These are phyloP conservation scores for Macrotus californicus DNA, from an alignment of 2,113 vertebrate genomes.

Conservation along the genomic window DNA sequence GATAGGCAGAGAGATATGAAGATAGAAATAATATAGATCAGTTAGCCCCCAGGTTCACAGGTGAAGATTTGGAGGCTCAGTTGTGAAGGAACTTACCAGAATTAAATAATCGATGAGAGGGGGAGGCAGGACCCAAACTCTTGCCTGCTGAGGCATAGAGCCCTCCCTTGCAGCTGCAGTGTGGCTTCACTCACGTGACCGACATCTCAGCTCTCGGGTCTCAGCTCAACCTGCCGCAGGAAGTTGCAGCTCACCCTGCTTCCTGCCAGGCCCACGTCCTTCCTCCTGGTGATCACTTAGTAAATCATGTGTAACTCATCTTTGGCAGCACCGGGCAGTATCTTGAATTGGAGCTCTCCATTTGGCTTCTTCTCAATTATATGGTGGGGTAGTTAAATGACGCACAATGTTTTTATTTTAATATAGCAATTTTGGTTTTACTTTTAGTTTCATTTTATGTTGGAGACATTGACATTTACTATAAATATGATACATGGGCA, in stretches of 20 bases:
- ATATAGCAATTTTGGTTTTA: too few species aligned
- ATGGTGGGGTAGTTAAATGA: not conserved
- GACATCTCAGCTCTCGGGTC: not conserved
- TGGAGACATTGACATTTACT: not conserved
- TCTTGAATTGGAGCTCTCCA: not conserved
- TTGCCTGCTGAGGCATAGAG: not conserved
- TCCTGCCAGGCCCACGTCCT: not conserved
- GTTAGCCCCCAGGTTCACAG: not conserved
- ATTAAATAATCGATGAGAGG: not conserved
- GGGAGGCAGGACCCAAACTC: not conserved
- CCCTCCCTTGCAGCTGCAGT: too few species aligned
- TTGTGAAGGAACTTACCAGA: not conserved
- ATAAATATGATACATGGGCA: not conserved
- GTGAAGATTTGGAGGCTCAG: not conserved
- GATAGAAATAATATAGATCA: not conserved
- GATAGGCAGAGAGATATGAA: too few species aligned
- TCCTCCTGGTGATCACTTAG: accelerated
- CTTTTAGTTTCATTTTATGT: not conserved
- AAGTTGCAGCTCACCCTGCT: not conserved
- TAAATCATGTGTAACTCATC: accelerated
- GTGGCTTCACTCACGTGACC: not conserved
- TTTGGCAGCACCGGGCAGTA: too few species aligned
- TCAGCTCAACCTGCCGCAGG: not conserved
- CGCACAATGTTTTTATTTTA: not conserved
- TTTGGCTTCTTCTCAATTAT: not conserved